These are phyloP conservation scores for Aplochiton taeniatus DNA, from an alignment of 2,797 vertebrate genomes.

Conservation along the genomic window DNA sequence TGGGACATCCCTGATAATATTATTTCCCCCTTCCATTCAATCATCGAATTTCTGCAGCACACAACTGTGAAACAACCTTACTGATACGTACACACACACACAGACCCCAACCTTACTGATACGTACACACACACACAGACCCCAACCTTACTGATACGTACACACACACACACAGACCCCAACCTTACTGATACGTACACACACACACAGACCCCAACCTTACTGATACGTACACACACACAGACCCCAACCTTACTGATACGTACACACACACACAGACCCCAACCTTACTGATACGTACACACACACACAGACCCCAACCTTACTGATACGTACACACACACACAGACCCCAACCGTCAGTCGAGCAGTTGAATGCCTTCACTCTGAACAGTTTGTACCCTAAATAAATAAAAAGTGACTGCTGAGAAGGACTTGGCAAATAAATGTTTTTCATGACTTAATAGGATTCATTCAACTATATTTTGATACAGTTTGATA, in stretches of 20 bases:
- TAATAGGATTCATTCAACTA: too few species aligned
- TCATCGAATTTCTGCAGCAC: slow-evolving; percentile 48
- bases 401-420: too few species aligned
- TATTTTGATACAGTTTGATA: too few species aligned
- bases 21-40: slow-evolving; percentile 55
- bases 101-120: background rate
- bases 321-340: background rate
- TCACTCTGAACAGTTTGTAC: too few species aligned
- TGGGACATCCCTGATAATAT: slow-evolving; percentile 53
- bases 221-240: slow-evolving; percentile 38
- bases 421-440: too few species aligned
- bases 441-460: too few species aligned
- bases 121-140: background rate
- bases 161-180: background rate
- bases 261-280: background rate
- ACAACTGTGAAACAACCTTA: slow-evolving; percentile 27
- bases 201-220: slow-evolving; percentile 4
- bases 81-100: slow-evolving; percentile 30
- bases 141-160: slow-evolving; percentile 42
- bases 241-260: background rate
- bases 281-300: slow-evolving; percentile 42
- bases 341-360: too few species aligned
- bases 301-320: background rate
- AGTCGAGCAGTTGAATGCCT: too few species aligned
- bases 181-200: background rate